phyloP scores from a whole-genome alignment of 2,888 invertebrate species.

The Ametastegia equiseti region DNA sequence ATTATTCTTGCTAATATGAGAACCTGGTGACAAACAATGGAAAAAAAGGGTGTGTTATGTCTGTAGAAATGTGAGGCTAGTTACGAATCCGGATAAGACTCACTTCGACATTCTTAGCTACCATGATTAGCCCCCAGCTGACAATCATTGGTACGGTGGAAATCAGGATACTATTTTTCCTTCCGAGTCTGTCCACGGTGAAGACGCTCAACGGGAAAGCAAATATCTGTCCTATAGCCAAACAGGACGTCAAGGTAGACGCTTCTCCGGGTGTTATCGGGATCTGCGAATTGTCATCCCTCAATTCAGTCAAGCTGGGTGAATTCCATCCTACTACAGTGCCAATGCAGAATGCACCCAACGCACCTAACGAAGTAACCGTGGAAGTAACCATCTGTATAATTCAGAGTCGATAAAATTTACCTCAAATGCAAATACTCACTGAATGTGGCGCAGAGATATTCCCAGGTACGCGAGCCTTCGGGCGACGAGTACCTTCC shows the following conservation, averaged over 20 bases:
- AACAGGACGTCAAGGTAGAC: constrained; percentile 60
- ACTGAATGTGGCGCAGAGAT: constrained; percentile 59
- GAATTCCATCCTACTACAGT: constrained; percentile 63
- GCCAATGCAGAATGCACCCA: constrained; percentile 56
- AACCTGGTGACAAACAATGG: constrained; percentile 53
- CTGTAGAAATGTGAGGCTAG: not conserved
- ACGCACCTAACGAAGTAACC: not conserved
- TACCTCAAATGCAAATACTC: no score
- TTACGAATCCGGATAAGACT: constrained; percentile 41
- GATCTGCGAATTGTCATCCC: constrained; percentile 57
- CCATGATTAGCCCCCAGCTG: constrained; percentile 59
- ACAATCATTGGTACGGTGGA: constrained; percentile 57
- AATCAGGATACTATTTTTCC: constrained; percentile 60
- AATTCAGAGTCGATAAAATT: no score
- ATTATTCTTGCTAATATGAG: constrained; percentile 60
- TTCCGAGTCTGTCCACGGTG: constrained; percentile 61
- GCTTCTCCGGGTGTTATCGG: constrained; percentile 56
- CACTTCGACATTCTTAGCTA: constrained; percentile 60
- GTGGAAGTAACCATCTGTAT: no score
- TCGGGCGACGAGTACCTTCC: constrained; percentile 60
- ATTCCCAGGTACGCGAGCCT: constrained; percentile 65
- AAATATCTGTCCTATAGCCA: constrained; percentile 58
- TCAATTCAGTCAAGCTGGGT: constrained; percentile 60
- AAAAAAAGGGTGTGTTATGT: not conserved
- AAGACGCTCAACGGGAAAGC: constrained; percentile 57